Evolutionary conservation across 2,113 vertebrate species (phyloP), one percentile per base, ranked within the genome.

Genomic region (Progne subis): DNA sequence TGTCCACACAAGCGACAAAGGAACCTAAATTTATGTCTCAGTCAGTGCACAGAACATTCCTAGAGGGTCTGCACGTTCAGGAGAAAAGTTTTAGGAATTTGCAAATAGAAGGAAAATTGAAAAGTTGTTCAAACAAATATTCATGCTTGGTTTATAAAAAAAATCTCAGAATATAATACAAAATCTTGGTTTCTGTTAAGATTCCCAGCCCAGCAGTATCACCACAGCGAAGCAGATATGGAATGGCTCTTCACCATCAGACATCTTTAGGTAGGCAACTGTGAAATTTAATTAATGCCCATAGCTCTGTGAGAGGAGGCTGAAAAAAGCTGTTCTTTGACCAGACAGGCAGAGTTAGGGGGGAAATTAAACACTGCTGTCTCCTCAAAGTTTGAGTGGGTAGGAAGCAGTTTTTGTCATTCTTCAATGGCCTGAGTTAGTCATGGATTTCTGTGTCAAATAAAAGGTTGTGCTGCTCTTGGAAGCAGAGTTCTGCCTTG

Each of bases 381-480:
- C 63, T 81, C 8, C 85, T 94, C 72, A 80, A 21, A 93, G 74
- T 85, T 60, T 8, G 31, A 83, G 72, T 88, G 79, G 80, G 77
- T 93, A 93, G 86, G 88, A 95, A 96, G 79, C 87, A 67, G 70
- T 65, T 94, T 90, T 94, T 92, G 78, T 96, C 75, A 64, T 34
- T 90, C 49, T 55, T 95, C 87, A 92, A 63, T 94, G 71, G 47
- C 53, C 67, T 87, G 84, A 87, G 86, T 95, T 97, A 95, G 94
- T 92, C 74, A 91, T 95, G 85, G 84, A 44, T 94, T 93, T 92
- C 59, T 89, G 59, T 78, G 93, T 91, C 70, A 87, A 90, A 87
- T 92, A 70, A 82, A 77, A 47, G 84, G 12, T 77, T 90, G 47
- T 77, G 90, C 75, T 85, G 82, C 75, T 82, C 79, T 90, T 82